Evolutionary conservation across 2,797 vertebrate species (phyloP).

Genomic region (Gouania willdenowi): DNA sequence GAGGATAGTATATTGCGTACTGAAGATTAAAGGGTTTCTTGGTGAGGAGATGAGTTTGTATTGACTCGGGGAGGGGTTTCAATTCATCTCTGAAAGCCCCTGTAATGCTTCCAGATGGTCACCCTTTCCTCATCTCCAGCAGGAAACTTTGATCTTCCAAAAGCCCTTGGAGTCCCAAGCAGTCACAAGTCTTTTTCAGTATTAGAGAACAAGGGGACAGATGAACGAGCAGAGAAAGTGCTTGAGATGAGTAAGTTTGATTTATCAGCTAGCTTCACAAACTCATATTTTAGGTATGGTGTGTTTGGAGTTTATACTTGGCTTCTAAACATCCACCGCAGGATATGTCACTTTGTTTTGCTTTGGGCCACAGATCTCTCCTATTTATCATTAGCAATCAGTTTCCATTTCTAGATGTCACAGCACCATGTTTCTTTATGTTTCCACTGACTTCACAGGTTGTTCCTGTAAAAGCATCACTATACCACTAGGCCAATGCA

Average conservation of each 20-base stretch:
- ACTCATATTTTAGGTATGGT: too few relatives aligned
- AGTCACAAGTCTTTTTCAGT: constrained; percentile 1
- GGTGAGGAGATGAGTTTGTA: constrained; percentile 5
- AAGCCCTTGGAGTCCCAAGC: constrained; percentile 11
- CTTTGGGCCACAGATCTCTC: too few relatives aligned
- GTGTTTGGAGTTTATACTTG: background rate
- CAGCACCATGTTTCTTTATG: too few relatives aligned
- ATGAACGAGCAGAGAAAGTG: background rate
- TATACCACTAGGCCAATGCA: too few relatives aligned
- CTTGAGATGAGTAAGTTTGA: too few relatives aligned
- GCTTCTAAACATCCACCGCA: background rate
- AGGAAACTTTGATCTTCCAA: constrained; percentile 36
- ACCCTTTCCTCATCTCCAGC: constrained; percentile 7
- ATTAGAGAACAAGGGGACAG: background rate
- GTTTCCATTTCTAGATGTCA: too few relatives aligned
- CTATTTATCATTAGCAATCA: too few relatives aligned
- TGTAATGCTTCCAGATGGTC: constrained; percentile 21
- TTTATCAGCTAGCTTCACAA: background rate
- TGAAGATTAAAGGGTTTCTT: constrained; percentile 36
- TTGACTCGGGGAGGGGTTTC: constrained; percentile 24
- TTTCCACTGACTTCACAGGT: too few relatives aligned
- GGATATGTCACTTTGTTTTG: too few relatives aligned
- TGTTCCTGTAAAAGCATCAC: too few relatives aligned
- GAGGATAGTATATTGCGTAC: constrained; percentile 10
- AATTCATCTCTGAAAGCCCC: constrained; percentile 14